Evolutionary conservation across 2,888 invertebrate genomes (phyloP).

Genomic region (Lymantria dispar): DNA sequence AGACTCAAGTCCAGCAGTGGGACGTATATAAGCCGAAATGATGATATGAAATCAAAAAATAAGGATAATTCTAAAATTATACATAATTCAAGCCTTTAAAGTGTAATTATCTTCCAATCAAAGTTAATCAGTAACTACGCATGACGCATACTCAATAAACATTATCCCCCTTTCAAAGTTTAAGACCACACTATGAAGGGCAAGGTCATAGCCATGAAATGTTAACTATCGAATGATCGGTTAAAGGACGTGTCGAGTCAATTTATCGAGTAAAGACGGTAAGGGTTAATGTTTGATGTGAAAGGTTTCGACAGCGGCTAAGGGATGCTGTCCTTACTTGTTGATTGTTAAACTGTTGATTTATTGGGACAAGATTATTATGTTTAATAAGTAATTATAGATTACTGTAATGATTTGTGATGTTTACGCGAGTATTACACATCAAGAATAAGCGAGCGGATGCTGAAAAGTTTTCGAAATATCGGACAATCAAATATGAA

Average conservation of each 20-base stretch:
- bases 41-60: no score
- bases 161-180: neutral
- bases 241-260: conserved; percentile 8
- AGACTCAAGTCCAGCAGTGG: no score
- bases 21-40: no score
- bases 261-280: conserved; percentile 25
- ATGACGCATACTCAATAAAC: conserved; percentile 3
- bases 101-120: neutral
- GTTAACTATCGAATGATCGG: conserved; percentile 27
- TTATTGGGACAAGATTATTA: neutral
- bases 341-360: neutral
- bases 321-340: conserved; percentile 7
- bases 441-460: no score
- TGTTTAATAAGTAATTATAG: no score
- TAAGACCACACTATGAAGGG: conserved; percentile 4
- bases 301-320: conserved; percentile 10
- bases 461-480: no score
- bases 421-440: no score
- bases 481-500: no score
- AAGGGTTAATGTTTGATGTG: conserved; percentile 21
- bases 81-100: neutral
- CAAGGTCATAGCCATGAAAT: conserved; percentile 18
- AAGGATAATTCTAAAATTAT: neutral
- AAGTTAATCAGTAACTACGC: neutral
- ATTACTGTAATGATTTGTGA: no score